Evolutionary conservation across 2,797 vertebrate genomes (phyloP), one percentile per base, ranked within the genome.

Genomic region (Rhabdophis nuchalis): DNA sequence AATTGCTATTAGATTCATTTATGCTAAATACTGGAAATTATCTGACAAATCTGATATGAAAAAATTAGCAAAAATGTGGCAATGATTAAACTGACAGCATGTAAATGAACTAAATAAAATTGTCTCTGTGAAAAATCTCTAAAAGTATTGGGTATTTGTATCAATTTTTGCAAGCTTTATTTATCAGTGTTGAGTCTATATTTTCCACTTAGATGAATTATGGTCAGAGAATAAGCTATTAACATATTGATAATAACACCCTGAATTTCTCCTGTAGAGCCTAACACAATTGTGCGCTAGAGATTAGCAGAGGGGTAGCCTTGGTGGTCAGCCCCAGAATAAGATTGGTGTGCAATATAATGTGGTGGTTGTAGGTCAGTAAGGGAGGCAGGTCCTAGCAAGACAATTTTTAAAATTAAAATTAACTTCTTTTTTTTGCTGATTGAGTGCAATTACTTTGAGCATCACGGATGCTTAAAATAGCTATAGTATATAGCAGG

Each of bases 391-490:
- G 10, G 20, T 20, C 72, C 20, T 41, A 46, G 72, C 41, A 20
- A 46, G 41, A 82, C 41, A 72, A 36, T 72, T 72, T 72, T 72
- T 36, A 3, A 20, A 72, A 97, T 96, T 98, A 97, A 98, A 98
- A 98, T 98, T 96, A 96, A 95, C 95, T 96, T 99, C 99, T 99
- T 98, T 98, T 98, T 98, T 98, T 56, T 56, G 98, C 98, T 36
- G 98, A 98, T 98, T 98, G 98, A 97, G 98, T 98, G 97, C 97
- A 97, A 98, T 98, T 97, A 98, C 96, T 97, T 97, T 98, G 96
- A 97, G 95, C 97, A 97, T 97, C 98, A 98, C 96, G 98, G 98
- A 99, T 97, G 98, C 98, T 97, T 97, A 93, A 96, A 96, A 94
- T 60, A 60, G 56, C 18, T 16, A 56, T 56, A 57, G 23, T 23